Evolutionary conservation across 2,888 invertebrate species (phyloP).

Genomic region (Epinotia bilunana): DNA sequence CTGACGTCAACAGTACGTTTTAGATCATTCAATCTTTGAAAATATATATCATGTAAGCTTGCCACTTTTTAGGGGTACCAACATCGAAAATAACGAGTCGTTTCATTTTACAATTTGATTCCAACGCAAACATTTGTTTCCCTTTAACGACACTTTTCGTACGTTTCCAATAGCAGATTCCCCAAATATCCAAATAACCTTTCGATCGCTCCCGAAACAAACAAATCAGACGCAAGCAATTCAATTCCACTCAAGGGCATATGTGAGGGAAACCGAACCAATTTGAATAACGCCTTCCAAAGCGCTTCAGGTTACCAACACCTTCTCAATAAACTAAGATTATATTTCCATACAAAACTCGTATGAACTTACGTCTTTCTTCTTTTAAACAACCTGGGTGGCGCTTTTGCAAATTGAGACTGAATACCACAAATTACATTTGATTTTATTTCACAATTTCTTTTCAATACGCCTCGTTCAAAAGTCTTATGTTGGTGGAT

Average conservation of each 20-base stretch:
- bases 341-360: background rate
- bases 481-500: conserved; percentile 48
- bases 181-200: conserved; percentile 3
- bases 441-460: conserved; percentile 82
- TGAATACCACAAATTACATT: conserved; percentile 73
- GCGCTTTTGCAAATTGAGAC: conserved; percentile 68
- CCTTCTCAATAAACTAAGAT: background rate
- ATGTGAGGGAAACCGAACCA: conserved; percentile 55
- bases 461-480: conserved; percentile 61
- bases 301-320: conserved; percentile 51
- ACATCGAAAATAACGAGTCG: background rate
- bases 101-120: background rate
- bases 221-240: conserved; percentile 57
- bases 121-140: background rate
- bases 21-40: too few species aligned
- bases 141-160: conserved; percentile 1
- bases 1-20: too few species aligned
- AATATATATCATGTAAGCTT: too few species aligned
- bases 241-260: conserved; percentile 67
- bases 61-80: too few species aligned
- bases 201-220: conserved; percentile 40
- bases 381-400: conserved; percentile 35
- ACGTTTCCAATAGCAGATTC: conserved; percentile 13
- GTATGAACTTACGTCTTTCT: conserved; percentile 9
- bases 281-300: conserved; percentile 56